Evolutionary conservation across 30 jellyfish, hydroid and myxozoan species (phyloP), one percentile per base, ranked within the genome.

Genomic region (Catostylus mosaicus): DNA sequence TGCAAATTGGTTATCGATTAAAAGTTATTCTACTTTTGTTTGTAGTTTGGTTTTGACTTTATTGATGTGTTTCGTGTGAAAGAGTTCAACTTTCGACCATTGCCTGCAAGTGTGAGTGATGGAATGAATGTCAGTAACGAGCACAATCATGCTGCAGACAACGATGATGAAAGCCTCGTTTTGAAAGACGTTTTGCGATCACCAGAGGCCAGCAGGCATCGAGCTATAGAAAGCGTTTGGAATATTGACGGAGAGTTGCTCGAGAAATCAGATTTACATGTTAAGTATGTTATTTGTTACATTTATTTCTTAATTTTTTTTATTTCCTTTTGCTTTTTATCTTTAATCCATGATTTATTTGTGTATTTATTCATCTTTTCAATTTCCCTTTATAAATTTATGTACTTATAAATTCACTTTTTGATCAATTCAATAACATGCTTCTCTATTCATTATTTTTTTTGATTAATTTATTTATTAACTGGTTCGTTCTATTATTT

Each of bases 201-300:
- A 12, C 56, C 46, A 20, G 36, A 52, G 48, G 37, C 64, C 0
- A 23, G 75, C 29, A 50, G 59, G 1, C 26, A 48, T 7, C 43
- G 69, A 12, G 48, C 38, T n/a, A 78, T 67, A 14, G 60, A 93
- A 14, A 84, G 98, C 63, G 94, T 70, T n/a, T 93, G 98, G 98
- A 93, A 93, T 67, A 81, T 93, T 75, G 98, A 93, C 43, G 98
- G 98, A 9, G 98, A 93, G 54, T 48, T 93, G 51, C 90, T 93
- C 45, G 97, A 87, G 2, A 57, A 80, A 29, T 84, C 97, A 30
- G 64, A 70, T 57, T 62, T 93, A 9, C 97, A 87, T 67, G 71
- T 93, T 27, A 87, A 63, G 98, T 93, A 65, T 66, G 90, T 60
- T 2, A 0, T 0, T 10, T 59, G 30, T 81, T n/a, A n/a, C n/a